These are phyloP conservation scores for Thinocorus orbignyianus DNA, from an alignment of 2,113 vertebrate genomes.

Conservation along the genomic window DNA sequence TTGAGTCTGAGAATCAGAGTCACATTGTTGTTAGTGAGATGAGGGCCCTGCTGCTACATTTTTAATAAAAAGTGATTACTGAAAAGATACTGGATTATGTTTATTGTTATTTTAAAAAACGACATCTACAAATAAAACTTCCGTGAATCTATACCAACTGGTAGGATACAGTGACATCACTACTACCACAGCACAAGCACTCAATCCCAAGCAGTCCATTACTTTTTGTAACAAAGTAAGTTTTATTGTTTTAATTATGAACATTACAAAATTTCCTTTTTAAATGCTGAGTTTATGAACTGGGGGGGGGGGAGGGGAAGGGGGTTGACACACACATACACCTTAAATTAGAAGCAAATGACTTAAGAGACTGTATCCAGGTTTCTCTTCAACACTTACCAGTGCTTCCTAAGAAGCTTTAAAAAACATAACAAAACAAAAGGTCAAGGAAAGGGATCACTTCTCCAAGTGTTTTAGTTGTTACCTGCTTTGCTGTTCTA, in stretches of 20 bases:
- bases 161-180: background rate
- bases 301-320: background rate
- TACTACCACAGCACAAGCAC: background rate
- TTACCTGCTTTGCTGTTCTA: constrained; percentile 95
- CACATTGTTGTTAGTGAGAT: background rate
- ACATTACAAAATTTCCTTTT: background rate
- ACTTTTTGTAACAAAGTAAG: background rate
- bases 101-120: background rate
- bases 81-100: background rate
- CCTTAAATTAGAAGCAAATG: background rate
- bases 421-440: background rate
- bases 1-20: background rate
- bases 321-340: no score
- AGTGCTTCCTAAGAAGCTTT: background rate
- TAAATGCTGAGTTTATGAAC: background rate
- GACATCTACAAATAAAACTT: background rate
- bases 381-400: background rate
- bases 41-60: background rate
- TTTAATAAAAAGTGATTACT: background rate
- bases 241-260: background rate
- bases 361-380: background rate
- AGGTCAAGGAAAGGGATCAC: background rate
- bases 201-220: background rate
- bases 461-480: background rate
- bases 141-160: background rate